These are phyloP conservation scores for Stenodera caucasica DNA, from an alignment of 2,888 invertebrate genomes.

Conservation along the genomic window DNA sequence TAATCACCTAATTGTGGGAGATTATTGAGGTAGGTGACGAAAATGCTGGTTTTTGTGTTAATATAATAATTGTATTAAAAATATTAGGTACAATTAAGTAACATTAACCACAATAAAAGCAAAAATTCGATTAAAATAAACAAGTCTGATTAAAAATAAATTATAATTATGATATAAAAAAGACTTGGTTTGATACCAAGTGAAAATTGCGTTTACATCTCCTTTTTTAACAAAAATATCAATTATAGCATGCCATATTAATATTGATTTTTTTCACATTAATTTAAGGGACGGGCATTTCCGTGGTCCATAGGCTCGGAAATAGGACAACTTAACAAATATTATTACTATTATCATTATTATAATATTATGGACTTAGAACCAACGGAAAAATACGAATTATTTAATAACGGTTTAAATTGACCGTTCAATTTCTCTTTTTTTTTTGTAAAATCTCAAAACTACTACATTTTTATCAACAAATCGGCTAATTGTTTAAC, in stretches of 20 bases:
- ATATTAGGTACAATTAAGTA: constrained; percentile 53
- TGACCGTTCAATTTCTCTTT: constrained; percentile 9
- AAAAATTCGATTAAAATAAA: constrained; percentile 21
- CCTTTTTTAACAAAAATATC: constrained; percentile 21
- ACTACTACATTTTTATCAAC: constrained; percentile 19
- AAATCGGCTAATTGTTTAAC: constrained; percentile 15
- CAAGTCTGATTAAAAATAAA: constrained; percentile 14
- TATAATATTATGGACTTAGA: constrained; percentile 47
- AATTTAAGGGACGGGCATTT: constrained; percentile 55
- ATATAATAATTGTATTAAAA: constrained; percentile 51
- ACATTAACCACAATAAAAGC: constrained; percentile 48
- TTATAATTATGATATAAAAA: constrained; percentile 19
- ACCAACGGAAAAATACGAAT: constrained; percentile 50
- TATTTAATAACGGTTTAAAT: constrained; percentile 17
- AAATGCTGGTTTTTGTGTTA: constrained; percentile 26
- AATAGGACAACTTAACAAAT: constrained; percentile 47
- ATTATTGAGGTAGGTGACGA: no score
- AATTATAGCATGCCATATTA: constrained; percentile 24
- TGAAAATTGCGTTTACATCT: constrained; percentile 2
- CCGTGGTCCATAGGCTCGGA: constrained; percentile 58
- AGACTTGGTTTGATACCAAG: constrained; percentile 5
- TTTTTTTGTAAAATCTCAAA: constrained; percentile 12
- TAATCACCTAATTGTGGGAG: no score
- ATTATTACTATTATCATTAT: constrained; percentile 34
- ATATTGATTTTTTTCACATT: neutral